phyloP scores from a whole-genome alignment of 2,113 vertebrate genomes.

The Columba livia region DNA sequence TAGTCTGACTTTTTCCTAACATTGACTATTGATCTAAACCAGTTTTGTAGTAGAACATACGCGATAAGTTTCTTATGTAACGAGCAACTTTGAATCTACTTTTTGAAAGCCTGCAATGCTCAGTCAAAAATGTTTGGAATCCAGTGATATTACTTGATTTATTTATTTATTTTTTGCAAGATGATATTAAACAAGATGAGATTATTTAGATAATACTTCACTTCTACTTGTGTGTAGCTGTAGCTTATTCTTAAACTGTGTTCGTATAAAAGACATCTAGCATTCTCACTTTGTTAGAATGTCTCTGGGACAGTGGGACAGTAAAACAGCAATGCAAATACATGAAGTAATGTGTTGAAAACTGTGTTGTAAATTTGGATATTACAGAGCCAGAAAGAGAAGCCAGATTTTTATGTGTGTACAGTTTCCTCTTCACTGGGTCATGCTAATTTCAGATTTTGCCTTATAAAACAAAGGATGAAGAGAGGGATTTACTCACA shows the following conservation, averaged over 20 bases:
- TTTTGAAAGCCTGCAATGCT: neutral
- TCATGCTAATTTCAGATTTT: neutral
- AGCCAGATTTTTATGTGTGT: neutral
- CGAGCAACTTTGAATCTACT: neutral
- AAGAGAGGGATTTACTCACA: neutral
- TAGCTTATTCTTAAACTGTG: neutral
- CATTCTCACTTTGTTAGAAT: neutral
- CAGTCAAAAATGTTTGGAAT: neutral
- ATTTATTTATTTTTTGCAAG: neutral
- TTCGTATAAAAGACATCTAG: neutral
- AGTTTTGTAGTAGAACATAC: neutral
- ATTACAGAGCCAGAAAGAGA: neutral
- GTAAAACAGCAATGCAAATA: neutral
- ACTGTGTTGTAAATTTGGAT: neutral
- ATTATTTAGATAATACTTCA: neutral
- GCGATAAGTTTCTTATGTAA: fast-evolving
- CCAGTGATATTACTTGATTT: neutral
- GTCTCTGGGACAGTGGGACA: neutral
- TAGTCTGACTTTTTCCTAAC: neutral
- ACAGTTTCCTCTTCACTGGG: neutral
- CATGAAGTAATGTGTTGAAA: neutral
- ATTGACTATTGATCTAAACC: neutral
- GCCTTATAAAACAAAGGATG: neutral
- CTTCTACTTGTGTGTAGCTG: neutral
- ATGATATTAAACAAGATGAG: neutral